These are phyloP conservation scores for Drosophila fungiperda DNA, from an alignment of 2,888 invertebrate species.

Conservation along the genomic window DNA sequence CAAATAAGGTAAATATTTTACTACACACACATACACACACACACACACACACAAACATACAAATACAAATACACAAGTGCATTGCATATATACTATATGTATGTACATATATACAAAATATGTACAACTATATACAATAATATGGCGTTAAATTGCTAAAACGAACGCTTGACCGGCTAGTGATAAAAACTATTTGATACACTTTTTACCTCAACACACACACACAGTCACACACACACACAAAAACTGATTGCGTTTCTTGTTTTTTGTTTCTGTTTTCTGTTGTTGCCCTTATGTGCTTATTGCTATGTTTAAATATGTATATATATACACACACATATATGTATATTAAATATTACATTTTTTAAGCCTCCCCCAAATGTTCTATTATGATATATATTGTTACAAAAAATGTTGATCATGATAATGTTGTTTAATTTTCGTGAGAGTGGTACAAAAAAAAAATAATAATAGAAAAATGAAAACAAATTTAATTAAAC, in stretches of 20 bases:
- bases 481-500: not conserved
- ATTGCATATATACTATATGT: constrained; percentile 15
- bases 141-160: constrained; percentile 32
- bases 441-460: constrained; percentile 27
- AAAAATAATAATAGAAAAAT: not conserved
- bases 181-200: constrained; percentile 59
- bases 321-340: constrained; percentile 25
- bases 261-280: constrained; percentile 70
- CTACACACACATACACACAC: constrained; percentile 41
- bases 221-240: constrained; percentile 22
- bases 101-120: constrained; percentile 19
- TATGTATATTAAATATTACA: constrained; percentile 47
- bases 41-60: constrained; percentile 22
- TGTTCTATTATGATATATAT: constrained; percentile 48
- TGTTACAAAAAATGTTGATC: constrained; percentile 59
- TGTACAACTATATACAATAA: constrained; percentile 22
- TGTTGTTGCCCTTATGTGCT: constrained; percentile 71
- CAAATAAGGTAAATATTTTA: constrained; percentile 74
- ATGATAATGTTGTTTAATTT: constrained; percentile 78
- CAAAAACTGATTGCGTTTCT: constrained; percentile 53
- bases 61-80: constrained; percentile 3
- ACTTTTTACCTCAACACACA: constrained; percentile 54
- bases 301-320: constrained; percentile 61
- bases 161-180: constrained; percentile 69
- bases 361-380: constrained; percentile 37